Conservation (phyloP, 2,888 invertebrate species). For the Ceratothoa steindachneri region DNA sequence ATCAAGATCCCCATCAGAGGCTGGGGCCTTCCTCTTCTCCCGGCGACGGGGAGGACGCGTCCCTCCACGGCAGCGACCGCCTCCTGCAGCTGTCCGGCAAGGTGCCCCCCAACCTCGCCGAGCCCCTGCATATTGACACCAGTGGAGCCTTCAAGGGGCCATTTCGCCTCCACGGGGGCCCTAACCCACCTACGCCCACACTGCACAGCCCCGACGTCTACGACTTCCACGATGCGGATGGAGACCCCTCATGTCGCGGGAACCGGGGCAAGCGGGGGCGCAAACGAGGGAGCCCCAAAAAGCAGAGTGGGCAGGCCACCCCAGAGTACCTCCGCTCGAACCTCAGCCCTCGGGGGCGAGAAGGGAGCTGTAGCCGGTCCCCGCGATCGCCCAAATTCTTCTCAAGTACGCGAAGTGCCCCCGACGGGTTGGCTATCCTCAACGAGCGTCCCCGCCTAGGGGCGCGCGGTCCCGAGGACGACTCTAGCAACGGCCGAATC, state of each 20-base stretch:
- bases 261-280: slow-evolving; percentile 27
- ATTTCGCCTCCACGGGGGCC: slow-evolving; percentile 25
- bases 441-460: background rate
- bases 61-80: background rate
- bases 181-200: slow-evolving; percentile 26
- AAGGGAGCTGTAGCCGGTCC: slow-evolving; percentile 21
- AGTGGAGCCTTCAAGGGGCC: slow-evolving; percentile 17
- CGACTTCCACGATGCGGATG: slow-evolving; percentile 42
- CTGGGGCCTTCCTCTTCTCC: background rate
- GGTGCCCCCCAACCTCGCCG: slow-evolving; percentile 20
- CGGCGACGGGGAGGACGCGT: background rate
- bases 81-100: slow-evolving; percentile 9
- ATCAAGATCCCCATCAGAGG: background rate
- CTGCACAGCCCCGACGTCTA: slow-evolving; percentile 27
- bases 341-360: slow-evolving; percentile 26
- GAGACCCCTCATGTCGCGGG: slow-evolving; percentile 24
- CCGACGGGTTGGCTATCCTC: background rate
- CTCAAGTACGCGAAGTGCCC: slow-evolving; percentile 23
- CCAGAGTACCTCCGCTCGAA: slow-evolving; percentile 16
- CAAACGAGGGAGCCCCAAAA: slow-evolving; percentile 25
- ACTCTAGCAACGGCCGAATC: background rate
- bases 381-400: slow-evolving; percentile 41
- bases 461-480: background rate
- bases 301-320: background rate
- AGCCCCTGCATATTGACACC: slow-evolving; percentile 34